Base-by-base conservation (phyloP, 1,140 invertebrate species). In the Lepidotrigona ventralis region DNA sequence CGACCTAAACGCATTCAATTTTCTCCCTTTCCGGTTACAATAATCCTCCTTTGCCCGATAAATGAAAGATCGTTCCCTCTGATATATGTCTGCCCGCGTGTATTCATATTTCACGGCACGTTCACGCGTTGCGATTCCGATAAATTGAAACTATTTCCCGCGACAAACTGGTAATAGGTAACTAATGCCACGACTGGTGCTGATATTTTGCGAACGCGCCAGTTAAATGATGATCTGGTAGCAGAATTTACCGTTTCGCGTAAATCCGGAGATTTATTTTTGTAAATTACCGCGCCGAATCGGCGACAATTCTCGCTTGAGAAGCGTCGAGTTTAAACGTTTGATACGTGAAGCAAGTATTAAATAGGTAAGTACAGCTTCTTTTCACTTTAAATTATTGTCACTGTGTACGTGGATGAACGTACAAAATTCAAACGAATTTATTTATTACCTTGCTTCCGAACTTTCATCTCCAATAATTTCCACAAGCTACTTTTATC, bases 1-100 rank as follows among this genome's bases (percentile, higher is more conserved):
- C 69, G n/a, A 70, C 39, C 46, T 70, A 70, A 33, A 70, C 69
- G 51, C 69, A 51, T 70, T 70, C 69, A 70, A 70, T 70, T 70
- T 70, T 51, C 69, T 26, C 39, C 69, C 46, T 70, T 70, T 17
- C 15, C 69, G 15, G 46, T 15, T 51, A 26, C 39, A 70, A 70
- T 70, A 51, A 70, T 70, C 69, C 33, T 70, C 5, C 39, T 70
- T 70, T 70, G 23, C 39, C 17, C 2, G 15, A 51, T 51, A 51
- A 70, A 70, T 51, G 69, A 70, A 70, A 51, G 23, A 70, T 46
- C n/a, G 14, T 39, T 70, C 26, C 23, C 68, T n/a, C 19, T 51
- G 46, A 51, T 70, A 70, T 21, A 19, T 6, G 2, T n/a, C n/a
- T 21, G 12, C 39, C 6, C 39, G 6, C 39, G 39, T 6, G 8